phyloP scores from a whole-genome alignment of 2,113 vertebrate genomes.

The Cettia cetti region DNA sequence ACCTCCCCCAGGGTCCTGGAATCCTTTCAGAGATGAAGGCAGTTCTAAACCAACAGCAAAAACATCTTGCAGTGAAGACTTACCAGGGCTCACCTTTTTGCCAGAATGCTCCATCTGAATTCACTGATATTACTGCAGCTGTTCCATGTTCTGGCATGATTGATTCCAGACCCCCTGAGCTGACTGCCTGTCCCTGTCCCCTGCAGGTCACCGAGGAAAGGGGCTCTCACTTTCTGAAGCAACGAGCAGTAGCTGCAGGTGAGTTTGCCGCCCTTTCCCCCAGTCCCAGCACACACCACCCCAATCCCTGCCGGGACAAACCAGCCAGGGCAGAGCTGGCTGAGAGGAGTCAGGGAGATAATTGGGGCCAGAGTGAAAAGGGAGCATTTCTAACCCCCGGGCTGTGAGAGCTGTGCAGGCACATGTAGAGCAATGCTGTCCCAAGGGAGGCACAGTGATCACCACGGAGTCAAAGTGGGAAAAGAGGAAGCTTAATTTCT shows the following conservation, averaged over 20 bases:
- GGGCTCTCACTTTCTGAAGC: constrained; percentile 1
- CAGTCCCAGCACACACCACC: neutral
- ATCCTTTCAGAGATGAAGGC: neutral
- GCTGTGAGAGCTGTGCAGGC: neutral
- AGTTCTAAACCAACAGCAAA: neutral
- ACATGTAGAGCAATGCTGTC: too few species aligned
- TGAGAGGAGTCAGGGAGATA: neutral
- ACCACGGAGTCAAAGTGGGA: too few species aligned
- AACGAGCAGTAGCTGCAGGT: neutral
- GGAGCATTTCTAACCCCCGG: neutral
- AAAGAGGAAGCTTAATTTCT: too few species aligned
- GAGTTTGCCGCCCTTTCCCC: neutral
- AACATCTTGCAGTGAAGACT: neutral
- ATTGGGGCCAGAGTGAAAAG: accelerated
- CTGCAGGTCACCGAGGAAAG: neutral
- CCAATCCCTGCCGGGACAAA: neutral
- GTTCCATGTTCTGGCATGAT: neutral
- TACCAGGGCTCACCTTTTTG: neutral
- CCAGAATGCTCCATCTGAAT: neutral
- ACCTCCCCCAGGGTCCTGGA: neutral
- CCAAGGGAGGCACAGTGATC: too few species aligned
- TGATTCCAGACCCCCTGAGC: neutral
- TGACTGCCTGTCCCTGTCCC: neutral
- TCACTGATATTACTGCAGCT: accelerated
- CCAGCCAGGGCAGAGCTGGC: neutral